Percentiles rank a stretch among this genome's conserved stretches.
These are phyloP conservation scores for Gobionotothen gibberifrons DNA, from an alignment of 2,797 vertebrate genomes.

Conservation along the genomic window DNA sequence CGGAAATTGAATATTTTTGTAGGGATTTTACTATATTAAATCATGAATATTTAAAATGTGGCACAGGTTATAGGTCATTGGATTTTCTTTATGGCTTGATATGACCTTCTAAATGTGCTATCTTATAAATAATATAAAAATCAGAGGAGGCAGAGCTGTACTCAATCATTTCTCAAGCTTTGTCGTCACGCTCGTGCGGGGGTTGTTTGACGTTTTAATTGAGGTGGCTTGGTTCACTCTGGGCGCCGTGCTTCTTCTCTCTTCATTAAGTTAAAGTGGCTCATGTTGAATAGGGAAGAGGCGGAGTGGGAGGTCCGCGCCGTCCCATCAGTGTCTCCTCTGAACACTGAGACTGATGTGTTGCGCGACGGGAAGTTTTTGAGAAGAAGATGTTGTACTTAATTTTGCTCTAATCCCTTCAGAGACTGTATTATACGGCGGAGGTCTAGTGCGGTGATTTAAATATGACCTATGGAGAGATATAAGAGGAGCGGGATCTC, in stretches of 20 bases:
- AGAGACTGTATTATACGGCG: constrained; percentile 33
- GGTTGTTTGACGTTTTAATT: constrained; percentile 81
- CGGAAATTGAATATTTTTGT: constrained; percentile 10
- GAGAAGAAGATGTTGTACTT: constrained; percentile 38
- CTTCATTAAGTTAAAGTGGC: constrained; percentile 63
- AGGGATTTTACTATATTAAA: constrained; percentile 17
- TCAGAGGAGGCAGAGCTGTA: constrained; percentile 33
- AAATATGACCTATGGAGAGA: constrained; percentile 35
- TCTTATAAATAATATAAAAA: neutral
- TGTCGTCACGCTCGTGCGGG: constrained; percentile 38
- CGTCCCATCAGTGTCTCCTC: constrained; percentile 46
- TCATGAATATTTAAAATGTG: constrained; percentile 25
- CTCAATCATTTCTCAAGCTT: constrained; percentile 68
- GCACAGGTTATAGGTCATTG: neutral
- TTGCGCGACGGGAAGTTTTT: constrained; percentile 6
- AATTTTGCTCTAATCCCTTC: constrained; percentile 39
- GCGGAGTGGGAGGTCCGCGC: constrained; percentile 50
- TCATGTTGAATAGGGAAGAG: constrained; percentile 60
- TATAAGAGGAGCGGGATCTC: constrained; percentile 34
- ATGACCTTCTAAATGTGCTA: neutral
- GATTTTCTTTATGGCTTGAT: constrained; percentile 15
- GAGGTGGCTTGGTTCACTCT: constrained; percentile 75
- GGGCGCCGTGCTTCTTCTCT: constrained; percentile 30
- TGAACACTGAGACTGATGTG: constrained; percentile 47
- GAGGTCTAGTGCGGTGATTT: constrained; percentile 36